A percentile compares a stretch with the other conserved stretches of the same genome.
Conservation (phyloP, 2,888 invertebrate species). For the Oxyteleia sp. region DNA sequence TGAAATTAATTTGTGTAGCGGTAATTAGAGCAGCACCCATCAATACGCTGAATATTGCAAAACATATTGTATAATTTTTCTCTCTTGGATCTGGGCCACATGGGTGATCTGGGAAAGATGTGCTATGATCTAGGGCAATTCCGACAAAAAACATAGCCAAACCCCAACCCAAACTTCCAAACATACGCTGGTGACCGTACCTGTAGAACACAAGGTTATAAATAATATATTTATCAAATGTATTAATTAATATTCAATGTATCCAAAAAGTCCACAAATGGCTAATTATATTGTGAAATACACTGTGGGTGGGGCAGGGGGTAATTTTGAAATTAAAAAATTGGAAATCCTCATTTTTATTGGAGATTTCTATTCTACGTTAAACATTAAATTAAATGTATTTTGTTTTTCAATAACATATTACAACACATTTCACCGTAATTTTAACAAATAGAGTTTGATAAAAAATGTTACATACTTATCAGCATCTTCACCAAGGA, state of each 20-base stretch:
- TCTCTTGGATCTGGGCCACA: conserved; percentile 96
- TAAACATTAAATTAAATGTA: too few species aligned
- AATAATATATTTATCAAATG: too few species aligned
- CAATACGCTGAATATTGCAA: conserved; percentile 98
- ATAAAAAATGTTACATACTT: conserved; percentile 86
- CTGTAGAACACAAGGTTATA: conserved; percentile 86
- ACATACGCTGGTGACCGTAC: conserved; percentile 99
- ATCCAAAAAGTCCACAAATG: too few species aligned
- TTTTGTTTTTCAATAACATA: too few species aligned
- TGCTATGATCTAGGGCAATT: conserved; percentile 98
- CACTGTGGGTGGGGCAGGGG: too few species aligned
- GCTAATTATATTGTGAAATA: too few species aligned
- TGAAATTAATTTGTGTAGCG: conserved; percentile 94
- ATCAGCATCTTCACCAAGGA: conserved; percentile 96
- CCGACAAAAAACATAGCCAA: conserved; percentile 99
- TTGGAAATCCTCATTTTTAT: too few species aligned
- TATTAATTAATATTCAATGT: too few species aligned
- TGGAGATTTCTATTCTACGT: too few species aligned
- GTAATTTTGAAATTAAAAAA: too few species aligned
- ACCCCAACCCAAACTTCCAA: conserved; percentile 99
- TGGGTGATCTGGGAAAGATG: conserved; percentile 97
- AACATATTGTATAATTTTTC: conserved; percentile 99
- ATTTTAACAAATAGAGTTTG: too few species aligned
- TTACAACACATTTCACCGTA: too few species aligned
- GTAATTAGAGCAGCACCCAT: conserved; percentile 98